A percentile compares a stretch with the other conserved stretches of the same genome.
Evolutionary conservation across 2,113 vertebrate genomes (phyloP).

Genomic region (Rhinopomastus cyanomelas): DNA sequence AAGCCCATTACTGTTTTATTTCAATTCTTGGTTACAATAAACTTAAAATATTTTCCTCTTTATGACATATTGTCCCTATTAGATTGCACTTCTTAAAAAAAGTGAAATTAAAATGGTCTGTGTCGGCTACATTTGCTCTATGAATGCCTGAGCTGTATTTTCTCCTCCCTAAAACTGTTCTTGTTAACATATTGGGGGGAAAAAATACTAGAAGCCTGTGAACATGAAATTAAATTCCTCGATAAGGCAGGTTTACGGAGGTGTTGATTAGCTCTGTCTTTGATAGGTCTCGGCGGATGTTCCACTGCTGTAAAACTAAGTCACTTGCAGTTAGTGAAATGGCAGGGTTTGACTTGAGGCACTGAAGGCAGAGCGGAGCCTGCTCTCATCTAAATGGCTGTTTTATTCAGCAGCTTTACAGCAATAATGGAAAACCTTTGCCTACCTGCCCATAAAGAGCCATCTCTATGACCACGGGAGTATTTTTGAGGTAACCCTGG

Average conservation of each 20-base stretch:
- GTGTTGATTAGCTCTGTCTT: neutral
- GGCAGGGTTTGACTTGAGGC: neutral
- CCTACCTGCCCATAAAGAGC: neutral
- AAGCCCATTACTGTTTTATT: constrained; percentile 65
- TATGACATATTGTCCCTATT: constrained; percentile 63
- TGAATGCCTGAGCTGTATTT: constrained; percentile 11
- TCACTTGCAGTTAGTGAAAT: neutral
- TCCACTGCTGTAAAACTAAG: neutral
- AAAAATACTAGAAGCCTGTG: neutral
- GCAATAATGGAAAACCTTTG: neutral
- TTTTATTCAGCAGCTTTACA: neutral
- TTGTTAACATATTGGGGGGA: neutral
- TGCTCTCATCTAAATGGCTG: neutral
- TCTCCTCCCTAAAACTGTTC: neutral
- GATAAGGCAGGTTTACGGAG: constrained; percentile 22
- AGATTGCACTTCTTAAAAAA: constrained; percentile 39
- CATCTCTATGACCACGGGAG: neutral
- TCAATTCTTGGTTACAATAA: constrained; percentile 68
- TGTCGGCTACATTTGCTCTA: constrained; percentile 15
- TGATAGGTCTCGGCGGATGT: neutral
- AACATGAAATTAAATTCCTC: constrained; percentile 26
- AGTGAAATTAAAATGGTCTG: neutral
- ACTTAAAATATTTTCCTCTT: constrained; percentile 61
- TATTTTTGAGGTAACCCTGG: neutral
- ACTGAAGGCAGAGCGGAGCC: neutral